Conservation (phyloP, 1,140 invertebrate genomes). For the Lamellibrachia luymesi region DNA sequence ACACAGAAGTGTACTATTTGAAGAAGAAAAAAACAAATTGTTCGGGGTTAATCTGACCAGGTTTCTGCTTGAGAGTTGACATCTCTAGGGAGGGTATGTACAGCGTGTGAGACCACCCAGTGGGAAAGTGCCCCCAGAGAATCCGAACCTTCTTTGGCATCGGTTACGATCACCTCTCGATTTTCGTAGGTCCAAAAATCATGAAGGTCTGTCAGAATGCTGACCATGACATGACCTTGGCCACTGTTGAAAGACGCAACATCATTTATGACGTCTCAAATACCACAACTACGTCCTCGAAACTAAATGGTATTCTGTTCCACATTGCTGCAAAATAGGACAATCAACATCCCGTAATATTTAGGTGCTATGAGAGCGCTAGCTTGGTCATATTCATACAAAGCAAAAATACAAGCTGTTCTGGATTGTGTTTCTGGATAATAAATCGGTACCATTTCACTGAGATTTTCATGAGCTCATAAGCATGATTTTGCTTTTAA, state of each 20-base stretch:
- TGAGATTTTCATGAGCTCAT: background rate
- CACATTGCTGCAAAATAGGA: background rate
- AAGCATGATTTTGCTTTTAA: too few species aligned
- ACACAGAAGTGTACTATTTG: background rate
- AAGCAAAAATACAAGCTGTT: background rate
- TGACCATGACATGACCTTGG: conserved; percentile 89
- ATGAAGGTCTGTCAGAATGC: conserved; percentile 92
- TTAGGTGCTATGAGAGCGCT: background rate
- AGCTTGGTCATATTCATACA: background rate
- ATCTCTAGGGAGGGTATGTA: background rate
- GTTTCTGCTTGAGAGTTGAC: background rate
- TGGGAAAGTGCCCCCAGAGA: background rate
- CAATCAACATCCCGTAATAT: background rate
- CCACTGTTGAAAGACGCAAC: conserved; percentile 63
- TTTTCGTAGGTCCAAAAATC: conserved; percentile 97
- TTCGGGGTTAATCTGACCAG: background rate
- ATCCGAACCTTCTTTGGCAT: conserved; percentile 38
- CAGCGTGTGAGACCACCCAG: background rate
- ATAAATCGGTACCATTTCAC: background rate
- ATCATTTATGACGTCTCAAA: background rate
- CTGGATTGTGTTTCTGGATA: background rate
- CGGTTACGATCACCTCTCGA: conserved; percentile 67
- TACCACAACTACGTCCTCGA: background rate
- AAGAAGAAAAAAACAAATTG: background rate
- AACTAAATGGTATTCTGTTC: background rate